A percentile compares a stretch with the other conserved stretches of the same genome.
These are phyloP conservation scores for Pseudochaenichthys georgianus DNA, from an alignment of 2,797 vertebrate species.

Conservation along the genomic window DNA sequence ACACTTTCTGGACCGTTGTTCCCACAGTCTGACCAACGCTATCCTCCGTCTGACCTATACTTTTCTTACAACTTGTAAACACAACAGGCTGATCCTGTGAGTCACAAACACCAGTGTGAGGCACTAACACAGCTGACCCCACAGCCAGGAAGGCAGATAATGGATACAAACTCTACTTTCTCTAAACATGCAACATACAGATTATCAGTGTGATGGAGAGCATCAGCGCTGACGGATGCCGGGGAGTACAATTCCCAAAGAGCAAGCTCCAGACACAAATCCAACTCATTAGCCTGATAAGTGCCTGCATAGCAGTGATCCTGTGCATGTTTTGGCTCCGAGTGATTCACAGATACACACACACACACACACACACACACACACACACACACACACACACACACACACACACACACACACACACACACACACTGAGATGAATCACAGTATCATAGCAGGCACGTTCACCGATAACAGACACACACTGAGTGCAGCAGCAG, in stretches of 20 bases:
- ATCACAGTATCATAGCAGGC: background rate
- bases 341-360: slow-evolving; percentile 5
- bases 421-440: slow-evolving; percentile 6
- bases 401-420: slow-evolving; percentile 6
- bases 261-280: background rate
- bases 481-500: slow-evolving; percentile 8
- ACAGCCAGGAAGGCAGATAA: slow-evolving; percentile 46
- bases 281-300: slow-evolving; percentile 41
- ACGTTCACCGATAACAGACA: slow-evolving; percentile 22
- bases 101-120: slow-evolving; percentile 48
- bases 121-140: slow-evolving; percentile 33
- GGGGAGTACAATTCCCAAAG: slow-evolving; percentile 21
- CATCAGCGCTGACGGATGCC: slow-evolving; percentile 16
- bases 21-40: slow-evolving; percentile 18
- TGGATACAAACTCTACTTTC: slow-evolving; percentile 38
- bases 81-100: slow-evolving; percentile 40
- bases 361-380: background rate
- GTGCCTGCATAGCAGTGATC: background rate
- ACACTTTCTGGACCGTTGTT: background rate
- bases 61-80: slow-evolving; percentile 15
- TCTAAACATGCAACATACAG: slow-evolving; percentile 21
- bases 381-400: background rate
- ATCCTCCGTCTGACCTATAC: slow-evolving; percentile 23
- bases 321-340: slow-evolving; percentile 13
- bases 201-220: slow-evolving; percentile 13